Conservation (phyloP, 2,113 vertebrate genomes). For the Aix galericulata region DNA sequence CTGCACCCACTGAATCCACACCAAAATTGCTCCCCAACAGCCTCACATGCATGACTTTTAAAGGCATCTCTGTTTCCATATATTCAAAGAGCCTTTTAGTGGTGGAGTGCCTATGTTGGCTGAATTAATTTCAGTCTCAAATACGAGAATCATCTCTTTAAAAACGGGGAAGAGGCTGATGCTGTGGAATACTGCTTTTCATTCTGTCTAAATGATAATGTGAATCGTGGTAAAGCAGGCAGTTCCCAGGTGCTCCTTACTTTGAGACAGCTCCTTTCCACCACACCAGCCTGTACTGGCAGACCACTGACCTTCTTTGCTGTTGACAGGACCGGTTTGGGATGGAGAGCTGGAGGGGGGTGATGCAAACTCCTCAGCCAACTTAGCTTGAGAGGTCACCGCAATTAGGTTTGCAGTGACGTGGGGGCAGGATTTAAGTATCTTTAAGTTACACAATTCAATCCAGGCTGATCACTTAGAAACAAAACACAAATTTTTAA, state of each 20-base stretch:
- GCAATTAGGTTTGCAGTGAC: background rate
- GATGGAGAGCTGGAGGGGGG: background rate
- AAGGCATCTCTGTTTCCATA: background rate
- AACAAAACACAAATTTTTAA: background rate
- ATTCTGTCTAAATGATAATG: background rate
- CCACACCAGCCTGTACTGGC: fast-evolving
- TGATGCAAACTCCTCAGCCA: background rate
- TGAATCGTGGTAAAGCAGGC: background rate
- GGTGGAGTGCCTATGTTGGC: background rate
- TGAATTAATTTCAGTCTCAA: background rate
- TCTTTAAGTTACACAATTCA: background rate
- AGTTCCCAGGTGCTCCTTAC: background rate
- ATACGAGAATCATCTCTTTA: background rate
- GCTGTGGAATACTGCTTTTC: background rate
- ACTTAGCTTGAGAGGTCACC: background rate
- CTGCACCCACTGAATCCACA: background rate
- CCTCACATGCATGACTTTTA: background rate
- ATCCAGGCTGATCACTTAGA: background rate
- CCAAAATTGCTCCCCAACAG: background rate
- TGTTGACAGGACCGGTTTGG: background rate
- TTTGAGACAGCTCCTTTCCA: background rate
- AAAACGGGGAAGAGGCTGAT: background rate
- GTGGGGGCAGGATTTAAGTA: background rate
- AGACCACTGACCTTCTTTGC: background rate
- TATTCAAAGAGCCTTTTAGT: background rate